phyloP scores from a whole-genome alignment of 1,140 invertebrate genomes.

The Drosophila jambulina region DNA sequence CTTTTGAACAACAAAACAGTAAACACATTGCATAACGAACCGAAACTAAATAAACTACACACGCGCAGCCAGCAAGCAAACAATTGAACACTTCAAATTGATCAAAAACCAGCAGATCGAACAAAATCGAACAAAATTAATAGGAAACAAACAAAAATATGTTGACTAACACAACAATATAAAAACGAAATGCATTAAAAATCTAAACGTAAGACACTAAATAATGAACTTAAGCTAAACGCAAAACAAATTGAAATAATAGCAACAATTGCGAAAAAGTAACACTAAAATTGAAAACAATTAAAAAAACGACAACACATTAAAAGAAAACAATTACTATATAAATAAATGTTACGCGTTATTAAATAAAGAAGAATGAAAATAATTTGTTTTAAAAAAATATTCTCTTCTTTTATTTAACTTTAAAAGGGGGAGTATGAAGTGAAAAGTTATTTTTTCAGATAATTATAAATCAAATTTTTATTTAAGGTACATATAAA shows the following conservation, averaged over 20 bases:
- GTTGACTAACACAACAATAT: constrained; percentile 52
- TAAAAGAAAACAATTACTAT: constrained; percentile 84
- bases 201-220: constrained; percentile 45
- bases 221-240: constrained; percentile 55
- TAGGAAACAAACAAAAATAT: constrained; percentile 44
- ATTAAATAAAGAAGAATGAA: constrained; percentile 85
- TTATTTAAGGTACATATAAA: neutral
- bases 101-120: constrained; percentile 40
- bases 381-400: constrained; percentile 85
- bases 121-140: constrained; percentile 46
- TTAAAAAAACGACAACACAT: constrained; percentile 61
- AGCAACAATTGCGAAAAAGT: constrained; percentile 61
- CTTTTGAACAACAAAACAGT: constrained; percentile 56
- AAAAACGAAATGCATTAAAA: constrained; percentile 45
- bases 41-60: constrained; percentile 38
- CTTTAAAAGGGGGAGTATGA: neutral
- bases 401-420: neutral
- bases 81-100: constrained; percentile 49
- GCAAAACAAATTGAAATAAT: constrained; percentile 60
- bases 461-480: neutral
- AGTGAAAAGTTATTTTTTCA: too few relatives aligned
- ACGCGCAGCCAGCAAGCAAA: constrained; percentile 50
- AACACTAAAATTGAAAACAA: constrained; percentile 54
- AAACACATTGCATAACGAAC: constrained; percentile 58
- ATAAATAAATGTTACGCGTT: constrained; percentile 86